Evolutionary conservation across 2,113 vertebrate genomes (phyloP).

Genomic region (pig (Sus scrofa)): DNA sequence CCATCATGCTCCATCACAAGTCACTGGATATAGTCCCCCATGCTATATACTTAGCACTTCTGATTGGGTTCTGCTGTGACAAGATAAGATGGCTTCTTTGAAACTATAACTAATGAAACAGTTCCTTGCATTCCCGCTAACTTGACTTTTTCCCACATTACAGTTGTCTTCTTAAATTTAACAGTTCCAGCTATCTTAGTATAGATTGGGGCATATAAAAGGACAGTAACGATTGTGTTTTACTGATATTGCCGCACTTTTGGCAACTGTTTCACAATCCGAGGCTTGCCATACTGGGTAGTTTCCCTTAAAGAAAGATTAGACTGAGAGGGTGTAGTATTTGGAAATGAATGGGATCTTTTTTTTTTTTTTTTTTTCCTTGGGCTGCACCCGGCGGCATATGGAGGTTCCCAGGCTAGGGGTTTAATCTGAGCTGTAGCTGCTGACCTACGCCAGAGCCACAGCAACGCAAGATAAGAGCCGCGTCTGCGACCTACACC

Average conservation of each 20-base stretch:
- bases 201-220: background rate
- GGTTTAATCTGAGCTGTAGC: no score
- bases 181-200: background rate
- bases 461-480: no score
- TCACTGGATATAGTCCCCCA: no score
- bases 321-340: background rate
- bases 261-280: background rate
- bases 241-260: background rate
- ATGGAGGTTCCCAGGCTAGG: no score
- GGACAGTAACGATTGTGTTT: background rate
- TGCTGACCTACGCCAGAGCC: no score
- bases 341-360: slow-evolving; percentile 15
- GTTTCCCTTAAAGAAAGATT: slow-evolving; percentile 12
- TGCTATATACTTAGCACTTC: background rate
- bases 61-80: background rate
- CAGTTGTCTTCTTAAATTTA: background rate
- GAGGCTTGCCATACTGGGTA: background rate
- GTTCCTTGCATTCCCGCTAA: background rate
- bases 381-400: no score
- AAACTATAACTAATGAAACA: slow-evolving; percentile 34
- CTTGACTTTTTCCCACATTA: background rate
- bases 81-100: slow-evolving; percentile 30
- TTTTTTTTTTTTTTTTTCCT: no score
- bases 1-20: no score
- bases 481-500: no score